A percentile compares a stretch with the other conserved stretches of the same genome.
Conservation (phyloP, 2,797 vertebrate species). For the Nothura maculosa region DNA sequence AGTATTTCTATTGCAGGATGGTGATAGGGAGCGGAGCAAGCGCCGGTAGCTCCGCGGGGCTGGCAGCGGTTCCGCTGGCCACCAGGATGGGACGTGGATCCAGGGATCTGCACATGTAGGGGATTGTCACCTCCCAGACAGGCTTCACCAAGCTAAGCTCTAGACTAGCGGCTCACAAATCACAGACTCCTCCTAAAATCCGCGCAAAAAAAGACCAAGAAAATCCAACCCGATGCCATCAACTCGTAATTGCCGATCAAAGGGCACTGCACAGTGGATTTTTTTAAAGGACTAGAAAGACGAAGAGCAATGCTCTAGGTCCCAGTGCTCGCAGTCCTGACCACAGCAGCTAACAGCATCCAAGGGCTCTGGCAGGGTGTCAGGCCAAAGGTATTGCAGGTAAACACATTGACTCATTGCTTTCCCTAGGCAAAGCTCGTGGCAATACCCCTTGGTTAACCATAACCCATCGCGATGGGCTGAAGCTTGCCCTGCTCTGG, state of each 20-base stretch:
- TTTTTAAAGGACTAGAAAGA: neutral
- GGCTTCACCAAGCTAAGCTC: neutral
- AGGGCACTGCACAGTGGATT: neutral
- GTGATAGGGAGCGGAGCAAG: neutral
- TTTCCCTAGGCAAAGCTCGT: neutral
- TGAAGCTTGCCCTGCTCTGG: neutral
- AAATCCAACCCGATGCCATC: accelerated
- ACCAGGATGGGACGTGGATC: too few relatives aligned
- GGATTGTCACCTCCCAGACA: neutral
- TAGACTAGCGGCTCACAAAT: neutral
- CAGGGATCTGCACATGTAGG: neutral
- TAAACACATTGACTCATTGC: neutral
- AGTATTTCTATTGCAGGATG: neutral
- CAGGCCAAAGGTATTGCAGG: neutral
- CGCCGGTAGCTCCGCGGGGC: too few relatives aligned
- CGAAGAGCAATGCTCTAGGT: accelerated
- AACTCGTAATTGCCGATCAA: accelerated
- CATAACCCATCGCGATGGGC: neutral
- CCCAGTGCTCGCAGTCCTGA: accelerated
- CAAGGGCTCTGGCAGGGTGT: neutral
- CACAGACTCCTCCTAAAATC: neutral
- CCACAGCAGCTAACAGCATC: neutral
- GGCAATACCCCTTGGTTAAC: neutral
- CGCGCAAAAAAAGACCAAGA: neutral
- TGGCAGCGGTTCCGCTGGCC: too few relatives aligned